Evolutionary conservation across 1,140 invertebrate genomes (phyloP).

Genomic region (Linepithema humile): DNA sequence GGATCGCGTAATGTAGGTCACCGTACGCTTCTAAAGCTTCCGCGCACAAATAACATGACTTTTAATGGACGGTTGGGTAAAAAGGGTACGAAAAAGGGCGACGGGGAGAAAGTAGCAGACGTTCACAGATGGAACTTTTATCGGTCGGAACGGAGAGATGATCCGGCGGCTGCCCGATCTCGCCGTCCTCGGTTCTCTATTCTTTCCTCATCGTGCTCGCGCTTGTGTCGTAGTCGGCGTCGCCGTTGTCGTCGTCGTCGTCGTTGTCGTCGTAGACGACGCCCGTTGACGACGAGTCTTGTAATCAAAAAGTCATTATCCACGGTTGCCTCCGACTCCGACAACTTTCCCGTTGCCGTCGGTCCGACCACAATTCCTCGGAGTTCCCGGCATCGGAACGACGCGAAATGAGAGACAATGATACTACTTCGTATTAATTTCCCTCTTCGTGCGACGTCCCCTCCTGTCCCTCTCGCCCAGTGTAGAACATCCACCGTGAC

Average conservation of each 20-base stretch:
- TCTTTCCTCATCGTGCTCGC: slow-evolving; percentile 35
- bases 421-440: slow-evolving; percentile 77
- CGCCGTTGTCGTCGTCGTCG: background rate
- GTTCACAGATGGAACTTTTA: slow-evolving; percentile 56
- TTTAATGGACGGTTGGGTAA: slow-evolving; percentile 48
- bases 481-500: slow-evolving; percentile 27
- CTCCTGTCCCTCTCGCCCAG: slow-evolving; percentile 53
- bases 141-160: slow-evolving; percentile 41
- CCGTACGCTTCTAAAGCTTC: slow-evolving; percentile 22
- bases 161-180: slow-evolving; percentile 47
- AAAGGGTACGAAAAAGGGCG: slow-evolving; percentile 20
- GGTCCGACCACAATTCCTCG: slow-evolving; percentile 64
- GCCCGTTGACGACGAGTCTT: slow-evolving; percentile 60
- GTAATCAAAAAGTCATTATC: slow-evolving; percentile 80
- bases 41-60: slow-evolving; percentile 45
- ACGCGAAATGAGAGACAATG: slow-evolving; percentile 70
- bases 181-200: slow-evolving; percentile 25
- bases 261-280: slow-evolving; percentile 32
- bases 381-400: slow-evolving; percentile 49
- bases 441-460: slow-evolving; percentile 60
- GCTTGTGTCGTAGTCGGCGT: background rate
- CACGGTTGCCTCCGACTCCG: slow-evolving; percentile 62
- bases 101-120: background rate
- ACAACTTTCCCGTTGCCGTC: slow-evolving; percentile 54
- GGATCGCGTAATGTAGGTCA: slow-evolving; percentile 28